Evolutionary conservation across 2,797 vertebrate species (phyloP), one percentile per base, ranked within the genome.

Genomic region (Halcyon badia): DNA sequence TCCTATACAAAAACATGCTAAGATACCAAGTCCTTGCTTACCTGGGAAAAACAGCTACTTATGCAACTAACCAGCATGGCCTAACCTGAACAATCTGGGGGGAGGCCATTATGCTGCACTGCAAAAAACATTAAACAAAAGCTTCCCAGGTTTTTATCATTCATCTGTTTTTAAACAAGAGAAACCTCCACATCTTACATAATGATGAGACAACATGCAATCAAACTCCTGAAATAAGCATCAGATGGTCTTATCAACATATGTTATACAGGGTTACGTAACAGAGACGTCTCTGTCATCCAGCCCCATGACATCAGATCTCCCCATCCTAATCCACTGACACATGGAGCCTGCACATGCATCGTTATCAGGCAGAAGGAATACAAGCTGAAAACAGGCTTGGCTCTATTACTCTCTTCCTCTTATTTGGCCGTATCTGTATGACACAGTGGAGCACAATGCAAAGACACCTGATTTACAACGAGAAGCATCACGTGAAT

Each of bases 321-420:
- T 88, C 39, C 83, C 70, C 69, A 48, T 48, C 80, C 80, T 94
- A 93, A 95, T 95, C 96, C 92, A 52, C 4, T 2, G 77, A 79
- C 90, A 96, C 93, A 94, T 87, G 94, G 90, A 94, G 48, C 48
- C 71, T 62, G 66, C 88, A 94, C 83, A 95, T 76, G 92, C 81
- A 72, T 31, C 0, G 0, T 31, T 76, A 48, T 11, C 86, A 65
- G 24, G 58, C 39, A 58, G 61, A 33, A 62, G n/a, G 79, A 41
- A 80, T 4, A 46, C 60, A 60, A 83, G 79, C 79, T 81, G 82
- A 15, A 22, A 73, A 71, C 31, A 64, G 66, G n/a, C 20, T 85
- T 18, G 58, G 73, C 42, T 70, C 35, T 21, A 1, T 18, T n/a
- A 42, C 62, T 76, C 46, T 30, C 48, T 66, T 73, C 70, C 82